A percentile compares a stretch with the other conserved stretches of the same genome.
Conservation (phyloP, 1,140 invertebrate species). For the Trachymyrmex cornetzi region DNA sequence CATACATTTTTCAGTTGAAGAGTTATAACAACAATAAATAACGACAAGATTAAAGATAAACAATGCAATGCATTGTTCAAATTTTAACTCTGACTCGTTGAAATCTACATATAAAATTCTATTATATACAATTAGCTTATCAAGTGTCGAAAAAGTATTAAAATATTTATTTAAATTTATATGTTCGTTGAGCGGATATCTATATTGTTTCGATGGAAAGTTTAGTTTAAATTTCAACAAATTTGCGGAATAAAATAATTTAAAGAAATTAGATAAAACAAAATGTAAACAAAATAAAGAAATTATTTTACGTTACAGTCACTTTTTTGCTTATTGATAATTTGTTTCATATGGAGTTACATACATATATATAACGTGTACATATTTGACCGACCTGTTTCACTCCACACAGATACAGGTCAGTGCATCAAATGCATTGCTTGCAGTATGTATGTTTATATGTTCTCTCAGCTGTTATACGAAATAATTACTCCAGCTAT, state of each 20-base stretch:
- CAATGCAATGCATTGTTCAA: background rate
- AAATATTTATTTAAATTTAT: conserved; percentile 5
- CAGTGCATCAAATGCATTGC: background rate
- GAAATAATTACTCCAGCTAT: conserved; percentile 7
- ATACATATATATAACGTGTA: background rate
- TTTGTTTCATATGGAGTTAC: background rate
- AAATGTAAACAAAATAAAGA: background rate
- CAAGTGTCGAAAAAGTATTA: background rate
- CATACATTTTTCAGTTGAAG: background rate
- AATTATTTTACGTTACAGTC: background rate
- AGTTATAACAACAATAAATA: background rate
- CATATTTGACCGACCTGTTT: background rate
- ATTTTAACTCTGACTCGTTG: background rate
- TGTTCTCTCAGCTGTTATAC: background rate
- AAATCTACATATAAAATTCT: background rate
- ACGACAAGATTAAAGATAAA: conserved; percentile 13
- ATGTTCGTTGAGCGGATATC: background rate
- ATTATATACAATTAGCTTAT: conserved; percentile 1
- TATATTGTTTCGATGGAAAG: background rate
- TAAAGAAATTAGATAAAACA: background rate
- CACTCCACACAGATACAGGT: background rate
- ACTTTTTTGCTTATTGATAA: background rate
- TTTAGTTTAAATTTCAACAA: background rate
- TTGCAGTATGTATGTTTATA: background rate
- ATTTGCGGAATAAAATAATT: background rate